These are phyloP conservation scores for Pseudois nayaur DNA, from an alignment of 2,113 vertebrate genomes.

Conservation along the genomic window DNA sequence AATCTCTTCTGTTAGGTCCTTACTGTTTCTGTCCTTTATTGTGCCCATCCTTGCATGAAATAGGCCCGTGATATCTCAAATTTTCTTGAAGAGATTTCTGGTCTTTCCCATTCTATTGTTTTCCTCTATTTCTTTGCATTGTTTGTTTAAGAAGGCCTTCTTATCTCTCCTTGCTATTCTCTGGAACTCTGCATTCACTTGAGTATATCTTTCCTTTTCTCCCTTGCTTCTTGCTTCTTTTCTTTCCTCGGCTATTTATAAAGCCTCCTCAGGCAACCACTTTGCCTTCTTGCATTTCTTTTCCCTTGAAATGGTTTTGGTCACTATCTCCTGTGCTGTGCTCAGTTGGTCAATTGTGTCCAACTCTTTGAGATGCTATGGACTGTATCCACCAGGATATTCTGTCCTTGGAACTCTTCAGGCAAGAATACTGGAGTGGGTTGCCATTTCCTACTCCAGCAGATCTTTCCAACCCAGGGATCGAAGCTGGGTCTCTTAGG, in stretches of 20 bases:
- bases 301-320: neutral
- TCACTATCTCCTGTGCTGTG: neutral
- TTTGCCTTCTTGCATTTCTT: neutral
- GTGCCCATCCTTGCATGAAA: neutral
- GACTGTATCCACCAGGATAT: neutral
- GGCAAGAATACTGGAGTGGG: neutral
- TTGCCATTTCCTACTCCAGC: neutral
- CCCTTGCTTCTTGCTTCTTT: neutral
- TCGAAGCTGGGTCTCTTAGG: fast-evolving
- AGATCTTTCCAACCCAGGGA: neutral
- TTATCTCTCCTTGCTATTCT: neutral
- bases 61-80: neutral
- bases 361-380: neutral
- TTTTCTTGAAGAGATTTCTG: neutral
- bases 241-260: neutral
- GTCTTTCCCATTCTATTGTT: neutral
- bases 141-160: neutral
- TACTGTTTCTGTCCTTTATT: neutral
- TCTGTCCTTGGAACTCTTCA: neutral
- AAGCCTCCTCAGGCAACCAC: neutral
- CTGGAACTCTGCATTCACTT: neutral
- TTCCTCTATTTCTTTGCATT: neutral
- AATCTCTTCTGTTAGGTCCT: neutral
- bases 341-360: neutral
- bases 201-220: neutral